Base-by-base conservation (phyloP, 2,113 vertebrate genomes). In the Pristiophorus japonicus region DNA sequence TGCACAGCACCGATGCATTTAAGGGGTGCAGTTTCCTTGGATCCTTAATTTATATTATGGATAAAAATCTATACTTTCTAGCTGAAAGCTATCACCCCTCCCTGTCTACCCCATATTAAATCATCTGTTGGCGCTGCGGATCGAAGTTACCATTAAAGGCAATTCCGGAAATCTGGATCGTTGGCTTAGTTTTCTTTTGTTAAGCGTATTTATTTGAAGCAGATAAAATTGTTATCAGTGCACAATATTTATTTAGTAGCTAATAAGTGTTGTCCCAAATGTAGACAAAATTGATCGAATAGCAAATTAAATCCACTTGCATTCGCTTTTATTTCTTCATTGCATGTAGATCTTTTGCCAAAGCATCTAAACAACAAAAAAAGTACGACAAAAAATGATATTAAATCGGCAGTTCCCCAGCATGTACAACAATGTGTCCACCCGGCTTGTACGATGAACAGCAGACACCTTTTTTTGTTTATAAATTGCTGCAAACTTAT, bases 41-140 rank as follows among this genome's bases (percentile, higher is more conserved):
- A 10, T 70, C 42, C 63, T 24, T 94, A 45, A 67, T 70, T 94
- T 94, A 4, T 67, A 94, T 67, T 94, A 14, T 94, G 66, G 66
- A 70, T 73, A 73, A 73, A 22, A 94, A 70, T 51, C 47, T 94
- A 70, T 70, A 70, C 3, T 45, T 94, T 67, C 16, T 27, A 66
- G 66, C 66, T 94, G 93, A 70, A 67, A 34, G 65, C 51, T 94
- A 70, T 7, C 22, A 45, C 65, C 65, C 22, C 93, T 73, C 93
- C 93, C 93, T 70, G 24, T 51, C 93, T 45, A 47, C n/a, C 66
- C 42, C 65, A 94, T 59, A 92, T 94, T 66, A 94, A 70, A 94
- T 94, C 91, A 67, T 94, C 92, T 94, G 92, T 94, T 42, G 92
- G 62, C 63, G 63, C 42, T 94, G 92, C 92, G 65, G 92, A 14